These are phyloP conservation scores for Biston betularia DNA, from an alignment of 2,888 invertebrate genomes.

Conservation along the genomic window DNA sequence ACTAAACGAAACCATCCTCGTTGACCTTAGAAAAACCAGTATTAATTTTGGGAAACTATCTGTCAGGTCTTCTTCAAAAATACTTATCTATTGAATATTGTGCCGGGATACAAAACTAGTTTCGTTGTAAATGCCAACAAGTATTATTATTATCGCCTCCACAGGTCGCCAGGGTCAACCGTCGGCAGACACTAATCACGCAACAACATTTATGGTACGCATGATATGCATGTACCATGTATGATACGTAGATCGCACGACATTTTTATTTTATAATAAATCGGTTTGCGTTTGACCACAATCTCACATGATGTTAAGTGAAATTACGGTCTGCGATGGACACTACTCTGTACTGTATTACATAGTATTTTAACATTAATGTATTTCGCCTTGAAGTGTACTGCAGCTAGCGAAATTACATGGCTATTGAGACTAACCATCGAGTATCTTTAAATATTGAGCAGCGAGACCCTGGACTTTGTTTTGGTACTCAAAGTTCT, in stretches of 20 bases:
- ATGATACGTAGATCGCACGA: neutral
- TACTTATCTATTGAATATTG: constrained; percentile 57
- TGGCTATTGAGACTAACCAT: too few species aligned
- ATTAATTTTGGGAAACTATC: constrained; percentile 59
- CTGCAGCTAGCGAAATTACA: too few species aligned
- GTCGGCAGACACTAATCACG: constrained; percentile 43
- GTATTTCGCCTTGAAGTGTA: too few species aligned
- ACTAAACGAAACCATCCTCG: constrained; percentile 38
- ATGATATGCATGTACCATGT: constrained; percentile 7
- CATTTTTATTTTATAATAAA: too few species aligned
- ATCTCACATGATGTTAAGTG: too few species aligned
- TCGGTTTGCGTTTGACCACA: too few species aligned
- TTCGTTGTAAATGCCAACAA: constrained; percentile 75
- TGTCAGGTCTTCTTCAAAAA: constrained; percentile 40
- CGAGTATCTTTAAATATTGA: too few species aligned
- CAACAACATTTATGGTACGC: constrained; percentile 38
- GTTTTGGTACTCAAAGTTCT: too few species aligned
- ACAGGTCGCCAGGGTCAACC: constrained; percentile 66
- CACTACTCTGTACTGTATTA: too few species aligned
- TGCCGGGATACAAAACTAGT: constrained; percentile 68
- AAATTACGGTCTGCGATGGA: too few species aligned
- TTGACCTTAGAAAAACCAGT: constrained; percentile 50
- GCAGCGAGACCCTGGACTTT: too few species aligned
- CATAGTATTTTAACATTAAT: too few species aligned
- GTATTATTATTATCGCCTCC: constrained; percentile 77